Conservation (phyloP, 2,113 vertebrate genomes). For the Anoplopoma fimbria region DNA sequence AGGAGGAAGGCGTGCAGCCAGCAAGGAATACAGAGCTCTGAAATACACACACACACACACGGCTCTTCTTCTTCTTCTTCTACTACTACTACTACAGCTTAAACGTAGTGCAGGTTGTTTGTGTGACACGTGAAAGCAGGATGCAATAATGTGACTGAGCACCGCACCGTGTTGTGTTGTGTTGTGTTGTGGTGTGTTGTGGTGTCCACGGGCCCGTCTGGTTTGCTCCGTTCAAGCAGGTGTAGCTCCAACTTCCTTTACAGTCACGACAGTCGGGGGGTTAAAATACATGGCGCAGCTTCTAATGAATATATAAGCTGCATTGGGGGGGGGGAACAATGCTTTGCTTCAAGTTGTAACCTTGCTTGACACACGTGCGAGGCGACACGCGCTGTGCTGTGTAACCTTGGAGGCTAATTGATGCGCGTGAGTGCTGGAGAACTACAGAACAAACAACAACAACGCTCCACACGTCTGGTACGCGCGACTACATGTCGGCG, state of each 20-base stretch:
- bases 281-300: neutral
- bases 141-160: conserved; percentile 5
- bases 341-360: conserved; percentile 43
- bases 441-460: conserved; percentile 49
- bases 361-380: conserved; percentile 35
- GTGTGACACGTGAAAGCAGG: conserved; percentile 20
- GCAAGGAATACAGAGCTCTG: no score
- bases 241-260: conserved; percentile 50
- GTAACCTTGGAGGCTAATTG: conserved; percentile 74
- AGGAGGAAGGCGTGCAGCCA: conserved; percentile 56
- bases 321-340: neutral
- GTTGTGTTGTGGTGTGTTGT: no score
- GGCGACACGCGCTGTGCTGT: neutral
- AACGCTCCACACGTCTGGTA: conserved; percentile 40
- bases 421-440: conserved; percentile 29
- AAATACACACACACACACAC: no score
- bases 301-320: neutral
- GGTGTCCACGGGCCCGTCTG: conserved; percentile 42
- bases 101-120: conserved; percentile 12
- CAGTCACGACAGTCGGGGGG: conserved; percentile 6
- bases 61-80: neutral
- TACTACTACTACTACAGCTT: no score
- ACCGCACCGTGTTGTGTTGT: no score
- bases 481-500: conserved; percentile 9
- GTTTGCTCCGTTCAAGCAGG: conserved; percentile 29